Percentiles rank a stretch among this genome's conserved stretches.
phyloP scores from a whole-genome alignment of 1,140 invertebrate species.

The Leptinotarsa undecemlineata region DNA sequence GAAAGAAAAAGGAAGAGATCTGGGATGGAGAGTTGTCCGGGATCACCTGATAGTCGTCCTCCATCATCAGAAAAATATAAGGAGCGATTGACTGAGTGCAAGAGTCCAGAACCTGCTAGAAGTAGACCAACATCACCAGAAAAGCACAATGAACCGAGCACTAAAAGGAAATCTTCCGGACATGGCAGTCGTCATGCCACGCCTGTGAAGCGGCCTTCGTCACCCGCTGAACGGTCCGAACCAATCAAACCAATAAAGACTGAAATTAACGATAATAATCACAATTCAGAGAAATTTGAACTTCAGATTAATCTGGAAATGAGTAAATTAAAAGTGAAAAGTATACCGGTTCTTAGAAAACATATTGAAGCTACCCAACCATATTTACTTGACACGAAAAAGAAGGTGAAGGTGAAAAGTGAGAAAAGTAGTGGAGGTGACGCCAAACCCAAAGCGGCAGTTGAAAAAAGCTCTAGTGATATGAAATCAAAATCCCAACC shows the following conservation, averaged over 20 bases:
- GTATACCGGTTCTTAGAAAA: conserved; percentile 32
- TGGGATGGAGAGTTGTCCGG: neutral
- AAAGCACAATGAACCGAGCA: neutral
- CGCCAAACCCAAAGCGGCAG: conserved; percentile 1
- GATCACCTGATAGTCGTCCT: neutral
- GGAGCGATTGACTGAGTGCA: neutral
- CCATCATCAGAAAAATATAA: neutral
- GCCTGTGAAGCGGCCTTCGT: conserved; percentile 17
- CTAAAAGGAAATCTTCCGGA: neutral
- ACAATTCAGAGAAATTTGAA: neutral
- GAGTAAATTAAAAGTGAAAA: conserved; percentile 38
- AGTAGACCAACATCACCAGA: neutral
- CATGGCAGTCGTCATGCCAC: neutral
- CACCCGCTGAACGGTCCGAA: conserved; percentile 6
- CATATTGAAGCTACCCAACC: conserved; percentile 32
- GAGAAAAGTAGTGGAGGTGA: conserved; percentile 27
- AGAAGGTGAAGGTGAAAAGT: conserved; percentile 23
- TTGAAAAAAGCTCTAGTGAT: conserved; percentile 19
- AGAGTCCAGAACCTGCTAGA: neutral
- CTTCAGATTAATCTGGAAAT: conserved; percentile 48
- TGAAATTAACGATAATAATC: conserved; percentile 16
- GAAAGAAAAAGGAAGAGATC: neutral
- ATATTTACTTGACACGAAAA: conserved; percentile 20
- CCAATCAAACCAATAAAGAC: conserved; percentile 1
- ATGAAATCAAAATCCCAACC: conserved; percentile 17